Base-by-base conservation (phyloP, 2,797 vertebrate genomes). In the Paramormyrops hopkinsi region DNA sequence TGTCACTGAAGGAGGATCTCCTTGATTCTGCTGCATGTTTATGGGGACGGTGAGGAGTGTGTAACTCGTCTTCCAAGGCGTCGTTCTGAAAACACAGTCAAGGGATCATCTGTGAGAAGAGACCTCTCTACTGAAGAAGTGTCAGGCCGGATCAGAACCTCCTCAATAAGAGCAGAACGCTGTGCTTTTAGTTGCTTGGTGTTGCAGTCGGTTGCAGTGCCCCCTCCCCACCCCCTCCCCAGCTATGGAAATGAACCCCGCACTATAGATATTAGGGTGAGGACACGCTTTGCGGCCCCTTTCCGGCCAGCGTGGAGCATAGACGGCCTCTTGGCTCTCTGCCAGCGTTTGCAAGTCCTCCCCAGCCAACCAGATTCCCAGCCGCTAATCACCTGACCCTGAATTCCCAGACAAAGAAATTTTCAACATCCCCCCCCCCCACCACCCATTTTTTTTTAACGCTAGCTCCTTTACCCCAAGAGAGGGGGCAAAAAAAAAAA, bases 321-420 rank as follows among this genome's bases (percentile, higher is more conserved):
- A 93, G 93, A 92, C 93, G 91, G 90, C 88, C 92, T 93, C 91
- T 88, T 95, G 94, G 94, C 94, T 92, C 91, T 48, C 56, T 91
- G 92, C 93, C 94, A 93, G 92, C 93, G 91, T 93, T 92, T 91
- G 91, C 91, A 91, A 91, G 93, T 92, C 90, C 88, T 62, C 53
- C 89, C 79, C 93, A 95, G 94, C 96, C 96, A 97, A 97, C 95
- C 95, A 95, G 94, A 90, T 93, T 91, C 90, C 91, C 91, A 92
- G 90, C 91, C 90, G 89, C 87, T 82, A 89, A 92, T 94, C 96
- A 97, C 94, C 94, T 96, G 96, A 94, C 93, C 93, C 92, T 92
- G 93, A 93, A 94, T 95, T 94, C 92, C 94, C 94, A 96, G 96
- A 97, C 96, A 96, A 97, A 97, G 95, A 95, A 93, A 93, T 92